Base-by-base conservation (phyloP, 2,113 vertebrate species). In the Pseudorasbora parva region DNA sequence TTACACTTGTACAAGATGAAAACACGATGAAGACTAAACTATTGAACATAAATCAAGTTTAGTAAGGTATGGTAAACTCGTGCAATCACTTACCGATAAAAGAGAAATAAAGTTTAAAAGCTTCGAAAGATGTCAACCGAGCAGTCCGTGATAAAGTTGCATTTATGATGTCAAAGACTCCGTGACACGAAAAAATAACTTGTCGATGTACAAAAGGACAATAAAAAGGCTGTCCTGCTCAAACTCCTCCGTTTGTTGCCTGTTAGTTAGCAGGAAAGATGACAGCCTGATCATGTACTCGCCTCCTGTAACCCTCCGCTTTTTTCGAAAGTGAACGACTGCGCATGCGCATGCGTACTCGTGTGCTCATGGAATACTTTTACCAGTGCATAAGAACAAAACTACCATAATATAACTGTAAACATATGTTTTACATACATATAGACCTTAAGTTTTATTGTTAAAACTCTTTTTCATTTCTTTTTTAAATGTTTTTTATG, bases 271-370 rank as follows among this genome's bases (percentile, higher is more conserved):
- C 25, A 51, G 41, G 19, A 25, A 62, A 23, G 27, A 62, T 57
- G 27, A 43, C 56, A 60, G 47, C 2, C 15, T 45, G 47, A 59
- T 76, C 43, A 86, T n/a, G 71, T 17, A 59, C 14, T 15, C 71
- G 19, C n/a, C 72, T 62, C 19, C 51, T 5, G 57, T 41, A 82
- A 72, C 54, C 10, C 78, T 77, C 86, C 73, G 86, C 86, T 78
- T 87, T 84, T 82, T 87, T 87, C 37, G 71, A 87, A 87, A 80
- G 45, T 76, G 8, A 17, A 1, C 21, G 51, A 74, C 17, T 33
- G 81, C 84, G 83, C 86, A 87, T 85, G 86, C 69, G 72, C 86
- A 49, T 15, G 14, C 4, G 1, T 5, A 14, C 4, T 1, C 1
- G 80, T 74, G 83, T 87, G 86, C 56, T 25, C 4, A 27, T 60